These are phyloP conservation scores for Nixonia krombeini DNA, from an alignment of 1,140 invertebrate species.

Conservation along the genomic window DNA sequence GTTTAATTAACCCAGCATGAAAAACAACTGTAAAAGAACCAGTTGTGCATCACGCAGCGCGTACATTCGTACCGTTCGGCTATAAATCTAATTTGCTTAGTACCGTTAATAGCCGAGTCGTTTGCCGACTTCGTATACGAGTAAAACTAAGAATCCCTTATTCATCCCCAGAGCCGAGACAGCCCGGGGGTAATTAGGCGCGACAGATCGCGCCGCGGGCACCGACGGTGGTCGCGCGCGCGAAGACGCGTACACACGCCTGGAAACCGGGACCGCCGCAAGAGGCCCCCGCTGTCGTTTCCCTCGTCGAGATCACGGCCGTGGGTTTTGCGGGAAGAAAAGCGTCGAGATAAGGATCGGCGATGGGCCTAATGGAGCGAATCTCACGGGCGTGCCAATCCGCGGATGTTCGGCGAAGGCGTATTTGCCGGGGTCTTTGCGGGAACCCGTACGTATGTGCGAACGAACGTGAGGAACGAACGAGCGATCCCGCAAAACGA, in stretches of 20 bases:
- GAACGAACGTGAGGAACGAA: constrained; percentile 41
- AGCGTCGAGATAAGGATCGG: constrained; percentile 46
- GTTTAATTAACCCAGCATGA: no score
- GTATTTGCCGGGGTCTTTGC: constrained; percentile 32
- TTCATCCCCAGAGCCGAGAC: no score
- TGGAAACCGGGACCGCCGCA: no score
- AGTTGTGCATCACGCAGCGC: no score
- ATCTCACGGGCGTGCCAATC: constrained; percentile 42
- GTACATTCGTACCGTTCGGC: no score
- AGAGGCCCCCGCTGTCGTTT: no score
- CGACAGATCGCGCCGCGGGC: constrained; percentile 12
- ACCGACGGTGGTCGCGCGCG: constrained; percentile 1
- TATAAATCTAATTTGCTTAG: no score
- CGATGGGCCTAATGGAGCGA: constrained; percentile 41
- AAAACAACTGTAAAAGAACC: no score
- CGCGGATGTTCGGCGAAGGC: constrained; percentile 39
- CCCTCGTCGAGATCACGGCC: no score
- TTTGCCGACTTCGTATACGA: no score
- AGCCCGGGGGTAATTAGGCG: constrained; percentile 33
- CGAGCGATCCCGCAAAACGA: constrained; percentile 35
- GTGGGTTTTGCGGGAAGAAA: constrained; percentile 34
- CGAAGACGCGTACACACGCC: background rate
- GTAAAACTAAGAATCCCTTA: no score
- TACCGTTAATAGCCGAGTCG: no score
- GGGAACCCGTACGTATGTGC: constrained; percentile 42